These are phyloP conservation scores for Myrmophylax atrothorax DNA, from an alignment of 2,113 vertebrate genomes.

Conservation along the genomic window DNA sequence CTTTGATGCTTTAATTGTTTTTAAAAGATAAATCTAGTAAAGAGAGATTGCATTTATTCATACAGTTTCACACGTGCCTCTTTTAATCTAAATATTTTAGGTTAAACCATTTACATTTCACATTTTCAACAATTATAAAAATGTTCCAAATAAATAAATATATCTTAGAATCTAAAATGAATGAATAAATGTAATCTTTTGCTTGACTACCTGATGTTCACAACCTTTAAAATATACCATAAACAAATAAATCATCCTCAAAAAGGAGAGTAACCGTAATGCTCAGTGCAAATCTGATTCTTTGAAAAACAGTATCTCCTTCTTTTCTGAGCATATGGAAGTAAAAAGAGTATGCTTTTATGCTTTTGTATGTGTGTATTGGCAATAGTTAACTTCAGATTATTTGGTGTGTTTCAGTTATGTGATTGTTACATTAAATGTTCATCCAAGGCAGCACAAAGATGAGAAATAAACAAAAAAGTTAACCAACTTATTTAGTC, in stretches of 20 bases:
- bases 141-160: not conserved
- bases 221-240: not conserved
- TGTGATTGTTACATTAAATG: not conserved
- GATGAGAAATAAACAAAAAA: not conserved
- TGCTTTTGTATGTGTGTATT: not conserved
- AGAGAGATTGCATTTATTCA: not conserved
- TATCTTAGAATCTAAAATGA: not conserved
- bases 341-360: not conserved
- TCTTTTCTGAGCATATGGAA: not conserved
- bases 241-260: not conserved
- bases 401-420: not conserved
- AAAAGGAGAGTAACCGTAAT: not conserved
- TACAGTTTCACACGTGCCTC: not conserved
- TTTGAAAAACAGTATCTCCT: not conserved
- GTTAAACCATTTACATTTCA: not conserved
- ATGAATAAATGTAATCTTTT: not conserved
- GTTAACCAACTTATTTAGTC: not conserved
- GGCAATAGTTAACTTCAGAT: not conserved
- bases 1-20: not conserved
- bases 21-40: not conserved
- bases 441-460: not conserved
- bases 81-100: not conserved
- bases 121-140: not conserved
- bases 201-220: not conserved
- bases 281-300: not conserved